phyloP scores from a whole-genome alignment of 2,888 invertebrate genomes.

The Leucophenga montana region DNA sequence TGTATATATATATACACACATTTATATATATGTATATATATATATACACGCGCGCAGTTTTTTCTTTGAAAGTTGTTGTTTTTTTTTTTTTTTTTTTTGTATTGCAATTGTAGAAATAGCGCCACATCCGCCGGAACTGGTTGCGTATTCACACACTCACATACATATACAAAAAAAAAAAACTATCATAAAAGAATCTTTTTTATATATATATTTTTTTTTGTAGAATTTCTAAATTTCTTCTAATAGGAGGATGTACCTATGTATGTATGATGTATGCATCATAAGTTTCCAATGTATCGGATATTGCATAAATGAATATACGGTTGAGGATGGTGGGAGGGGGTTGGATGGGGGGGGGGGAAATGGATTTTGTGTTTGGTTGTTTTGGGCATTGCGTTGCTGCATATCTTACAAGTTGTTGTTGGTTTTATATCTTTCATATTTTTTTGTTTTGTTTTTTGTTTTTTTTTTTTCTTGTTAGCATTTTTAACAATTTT shows the following conservation, averaged over 20 bases:
- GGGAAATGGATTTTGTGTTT: background rate
- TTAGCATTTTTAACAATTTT: background rate
- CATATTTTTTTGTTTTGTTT: too few relatives aligned
- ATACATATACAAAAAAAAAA: background rate
- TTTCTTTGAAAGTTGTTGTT: constrained; percentile 8
- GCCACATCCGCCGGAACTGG: constrained; percentile 12
- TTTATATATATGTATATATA: constrained; percentile 2
- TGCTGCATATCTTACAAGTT: constrained; percentile 14
- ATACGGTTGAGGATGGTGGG: background rate
- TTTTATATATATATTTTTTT: too few relatives aligned
- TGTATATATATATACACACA: constrained; percentile 7
- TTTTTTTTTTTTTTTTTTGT: constrained; percentile 10
- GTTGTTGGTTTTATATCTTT: constrained; percentile 26
- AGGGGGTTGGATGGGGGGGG: background rate
- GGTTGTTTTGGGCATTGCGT: background rate
- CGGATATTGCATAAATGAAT: background rate
- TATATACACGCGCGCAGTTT: constrained; percentile 36
- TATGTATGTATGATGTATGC: too few relatives aligned
- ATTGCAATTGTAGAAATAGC: background rate
- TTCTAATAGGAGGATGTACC: too few relatives aligned
- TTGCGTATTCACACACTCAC: background rate
- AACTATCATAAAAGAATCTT: background rate
- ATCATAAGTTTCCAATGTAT: too few relatives aligned
- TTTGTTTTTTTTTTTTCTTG: constrained; percentile 13
- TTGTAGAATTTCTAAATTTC: background rate